phyloP scores from a whole-genome alignment of 2,113 vertebrate genomes.

The Takifugu bimaculatus region DNA sequence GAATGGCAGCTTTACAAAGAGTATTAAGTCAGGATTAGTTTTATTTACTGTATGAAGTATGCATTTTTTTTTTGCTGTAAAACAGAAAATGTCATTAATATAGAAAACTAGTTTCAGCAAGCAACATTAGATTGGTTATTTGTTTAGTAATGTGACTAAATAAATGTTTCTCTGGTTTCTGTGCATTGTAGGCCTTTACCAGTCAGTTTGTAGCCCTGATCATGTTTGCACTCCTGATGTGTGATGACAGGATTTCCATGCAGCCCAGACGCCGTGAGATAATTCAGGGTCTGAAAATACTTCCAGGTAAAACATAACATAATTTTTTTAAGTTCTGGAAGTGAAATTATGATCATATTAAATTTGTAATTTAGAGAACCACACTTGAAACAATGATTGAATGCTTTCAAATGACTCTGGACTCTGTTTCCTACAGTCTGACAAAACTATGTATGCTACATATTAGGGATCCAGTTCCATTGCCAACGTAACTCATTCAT shows the following conservation, averaged over 20 bases:
- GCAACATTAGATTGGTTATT: not conserved
- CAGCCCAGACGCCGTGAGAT: constrained; percentile 94
- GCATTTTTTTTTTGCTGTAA: not conserved
- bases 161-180: not conserved
- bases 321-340: not conserved
- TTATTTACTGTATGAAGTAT: constrained; percentile 4
- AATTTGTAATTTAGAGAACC: too few species aligned
- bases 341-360: not conserved
- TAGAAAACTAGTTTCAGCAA: not conserved
- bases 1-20: constrained; percentile 5
- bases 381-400: too few species aligned
- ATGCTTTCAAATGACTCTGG: too few species aligned
- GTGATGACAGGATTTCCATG: constrained; percentile 94
- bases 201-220: constrained; percentile 96
- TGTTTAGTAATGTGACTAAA: not conserved
- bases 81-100: not conserved
- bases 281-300: constrained; percentile 85
- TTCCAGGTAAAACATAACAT: constrained; percentile 81
- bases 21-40: constrained; percentile 6
- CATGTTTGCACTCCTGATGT: constrained; percentile 98
- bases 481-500: too few species aligned
- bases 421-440: too few species aligned
- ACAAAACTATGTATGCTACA: too few species aligned
- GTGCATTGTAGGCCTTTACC: constrained; percentile 85
- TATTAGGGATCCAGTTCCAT: too few species aligned